phyloP scores from a whole-genome alignment of 1,140 invertebrate species.

The Drosophila pseudoananassae region DNA sequence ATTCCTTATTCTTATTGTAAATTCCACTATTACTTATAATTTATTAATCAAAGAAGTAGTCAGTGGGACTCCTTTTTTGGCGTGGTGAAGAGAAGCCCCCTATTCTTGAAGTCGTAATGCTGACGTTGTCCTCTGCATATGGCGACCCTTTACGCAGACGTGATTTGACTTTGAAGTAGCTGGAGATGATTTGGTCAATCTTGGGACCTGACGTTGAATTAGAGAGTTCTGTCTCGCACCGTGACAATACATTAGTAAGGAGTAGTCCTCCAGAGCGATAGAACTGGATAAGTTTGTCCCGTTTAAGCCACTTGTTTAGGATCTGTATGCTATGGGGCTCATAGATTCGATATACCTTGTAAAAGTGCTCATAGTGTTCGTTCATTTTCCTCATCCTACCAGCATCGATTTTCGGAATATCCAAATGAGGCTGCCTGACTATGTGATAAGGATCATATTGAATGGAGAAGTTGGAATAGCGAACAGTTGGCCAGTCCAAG shows the following conservation, averaged over 20 bases:
- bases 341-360: constrained; percentile 52
- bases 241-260: constrained; percentile 46
- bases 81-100: neutral
- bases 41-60: constrained; percentile 26
- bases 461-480: constrained; percentile 57
- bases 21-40: no score
- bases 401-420: constrained; percentile 58
- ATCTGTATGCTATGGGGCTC: constrained; percentile 32
- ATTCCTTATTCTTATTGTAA: no score
- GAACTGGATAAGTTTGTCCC: constrained; percentile 61
- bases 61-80: neutral
- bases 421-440: constrained; percentile 58
- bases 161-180: constrained; percentile 56
- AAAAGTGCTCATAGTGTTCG: constrained; percentile 58
- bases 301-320: constrained; percentile 50
- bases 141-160: constrained; percentile 42
- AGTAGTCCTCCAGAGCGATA: constrained; percentile 65
- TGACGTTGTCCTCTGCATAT: constrained; percentile 6
- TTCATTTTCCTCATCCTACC: constrained; percentile 36
- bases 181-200: constrained; percentile 53
- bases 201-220: constrained; percentile 7
- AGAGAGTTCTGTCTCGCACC: constrained; percentile 55
- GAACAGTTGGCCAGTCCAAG: constrained; percentile 63
- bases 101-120: constrained; percentile 3
- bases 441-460: constrained; percentile 70